Evolutionary conservation across 2,888 invertebrate genomes (phyloP).

Genomic region (Micoletzkya japonica): DNA sequence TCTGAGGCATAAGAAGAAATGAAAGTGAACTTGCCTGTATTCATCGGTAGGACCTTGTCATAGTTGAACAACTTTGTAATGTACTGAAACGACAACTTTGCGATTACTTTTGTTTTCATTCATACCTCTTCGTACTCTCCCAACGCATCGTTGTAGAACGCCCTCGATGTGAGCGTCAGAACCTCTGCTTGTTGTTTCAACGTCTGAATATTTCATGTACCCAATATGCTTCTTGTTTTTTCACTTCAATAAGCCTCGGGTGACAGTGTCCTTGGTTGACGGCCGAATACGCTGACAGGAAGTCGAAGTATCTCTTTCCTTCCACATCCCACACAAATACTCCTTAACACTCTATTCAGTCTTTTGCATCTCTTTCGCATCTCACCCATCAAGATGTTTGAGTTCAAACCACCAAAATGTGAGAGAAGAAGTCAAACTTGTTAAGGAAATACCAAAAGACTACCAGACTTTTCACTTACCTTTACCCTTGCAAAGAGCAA

Average conservation of each 20-base stretch:
- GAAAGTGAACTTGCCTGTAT: conserved; percentile 71
- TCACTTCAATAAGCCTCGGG: conserved; percentile 44
- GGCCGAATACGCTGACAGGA: conserved; percentile 90
- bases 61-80: conserved; percentile 82
- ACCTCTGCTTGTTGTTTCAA: conserved; percentile 77
- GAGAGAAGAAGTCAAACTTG: background rate
- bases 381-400: too few relatives aligned
- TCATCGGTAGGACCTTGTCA: conserved; percentile 90
- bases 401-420: background rate
- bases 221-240: too few relatives aligned
- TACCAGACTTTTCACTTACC: too few relatives aligned
- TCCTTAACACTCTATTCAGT: conserved; percentile 72
- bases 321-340: conserved; percentile 91
- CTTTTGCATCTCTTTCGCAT: background rate
- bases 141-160: conserved; percentile 84
- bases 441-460: too few relatives aligned
- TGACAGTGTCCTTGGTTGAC: conserved; percentile 76
- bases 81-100: too few relatives aligned
- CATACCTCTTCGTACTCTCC: conserved; percentile 74
- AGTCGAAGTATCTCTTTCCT: conserved; percentile 87
- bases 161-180: conserved; percentile 84
- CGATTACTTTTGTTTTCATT: background rate
- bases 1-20: background rate
- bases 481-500: conserved; percentile 83
- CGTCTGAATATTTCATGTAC: too few relatives aligned